Base-by-base conservation (phyloP, 64 coral and sea anemone species). In the Orbicella faveolata region DNA sequence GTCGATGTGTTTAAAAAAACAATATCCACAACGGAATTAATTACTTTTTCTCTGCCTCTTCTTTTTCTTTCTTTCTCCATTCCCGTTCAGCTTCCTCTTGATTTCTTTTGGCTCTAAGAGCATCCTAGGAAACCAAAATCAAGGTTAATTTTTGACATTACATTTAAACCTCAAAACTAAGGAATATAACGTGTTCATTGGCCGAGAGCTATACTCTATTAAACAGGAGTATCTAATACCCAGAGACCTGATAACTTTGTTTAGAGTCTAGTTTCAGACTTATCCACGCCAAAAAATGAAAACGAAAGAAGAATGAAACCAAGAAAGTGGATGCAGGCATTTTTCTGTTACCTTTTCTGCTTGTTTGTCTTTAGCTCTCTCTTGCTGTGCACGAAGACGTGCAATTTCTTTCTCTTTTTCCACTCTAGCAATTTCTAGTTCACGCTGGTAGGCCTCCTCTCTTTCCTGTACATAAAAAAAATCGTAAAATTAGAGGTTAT, bases 321-420 rank as follows among this genome's bases (percentile, higher is more conserved):
- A 9, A 70, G 67, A 11, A 33, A 33, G 67, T 9, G 21, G 9
- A 70, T n/a, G 17, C 21, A 20, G 3, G 23, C 48, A 57, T 13
- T 44, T 75, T 41, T 4, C 39, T 4, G 39, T 41, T 55, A 95
- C 94, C 90, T 93, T 99, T 37, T 99, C 97, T 36, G 97, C 97
- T 81, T 99, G 97, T 72, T 95, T 94, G 74, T 99, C 97, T 80
- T 99, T 99, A 12, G 97, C 97, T 81, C 97, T 88, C 37, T 99
- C 97, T 68, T 99, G 97, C 37, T 91, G 79, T 30, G 97, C 97
- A 63, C 97, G 88, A 14, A 99, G 88, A 26, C 97, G 83, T 18
- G 97, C 97, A 78, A 99, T 99, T 74, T 99, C 97, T 80, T 95
- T 95, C 48, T 99, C 97, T 67, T 93, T 95, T 51, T 99, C 97